Base-by-base conservation (phyloP, 2,797 vertebrate genomes). In the Petrocephalus schoutedeni region DNA sequence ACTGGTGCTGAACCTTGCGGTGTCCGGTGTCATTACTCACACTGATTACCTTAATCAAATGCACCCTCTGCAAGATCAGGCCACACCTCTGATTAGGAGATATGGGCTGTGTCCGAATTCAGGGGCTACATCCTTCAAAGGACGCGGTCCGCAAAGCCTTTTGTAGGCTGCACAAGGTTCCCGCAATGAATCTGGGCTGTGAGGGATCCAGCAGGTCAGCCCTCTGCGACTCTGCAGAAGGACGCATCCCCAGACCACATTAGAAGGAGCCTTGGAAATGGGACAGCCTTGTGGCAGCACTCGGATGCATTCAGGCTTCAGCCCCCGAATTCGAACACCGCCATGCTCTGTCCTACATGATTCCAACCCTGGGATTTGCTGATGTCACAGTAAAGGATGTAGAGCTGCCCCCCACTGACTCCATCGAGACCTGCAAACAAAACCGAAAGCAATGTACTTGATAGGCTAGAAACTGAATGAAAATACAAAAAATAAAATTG, bases 51-150 rank as follows among this genome's bases (percentile, higher is more conserved):
- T 86, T 89, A 67, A 77, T 59, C 83, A 28, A 53, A 56, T 21
- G 54, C 57, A 41, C 86, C 85, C 64, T 84, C 88, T 57, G 61
- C 83, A 86, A 83, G 71, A 86, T 87, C 86, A 89, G 59, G 41
- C 57, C 82, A 64, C 23, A 10, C 53, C 36, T 87, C 85, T 88
- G 83, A 87, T 80, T 87, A 51, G 67, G 59, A 80, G 88, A 74
- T 51, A 51, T 8, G 49, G 49, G 49, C 49, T 51, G 7, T 51
- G 49, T 5, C 49, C 49, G 7, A 51, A 51, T 51, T 51, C 49
- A 51, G 49, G 61, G 23, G 23, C 61, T 4, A 23, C 61, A 32
- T 67, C 61, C 61, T 67, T 67, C 61, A 32, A 14, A 64, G 59
- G 59, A 61, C 21, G 1, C 8, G n/a, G 58, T 61, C 58, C 23